Conservation (phyloP, 2,797 vertebrate genomes). For the Schizopygopsis pylzovi region DNA sequence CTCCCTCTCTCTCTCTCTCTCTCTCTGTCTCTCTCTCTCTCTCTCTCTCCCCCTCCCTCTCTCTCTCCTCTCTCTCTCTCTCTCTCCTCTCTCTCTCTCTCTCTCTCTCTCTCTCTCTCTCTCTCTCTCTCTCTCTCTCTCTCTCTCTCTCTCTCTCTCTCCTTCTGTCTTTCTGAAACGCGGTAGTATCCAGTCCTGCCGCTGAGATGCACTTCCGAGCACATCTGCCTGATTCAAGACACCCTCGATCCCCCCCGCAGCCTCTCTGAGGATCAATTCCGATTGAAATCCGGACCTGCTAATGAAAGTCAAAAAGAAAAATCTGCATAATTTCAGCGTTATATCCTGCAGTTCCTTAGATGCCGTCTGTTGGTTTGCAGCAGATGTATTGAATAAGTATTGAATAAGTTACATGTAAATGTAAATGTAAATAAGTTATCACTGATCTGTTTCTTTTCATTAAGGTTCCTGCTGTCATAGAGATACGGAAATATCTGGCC, state of each 20-base stretch:
- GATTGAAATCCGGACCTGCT: slow-evolving; percentile 19
- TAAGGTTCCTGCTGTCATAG: background rate
- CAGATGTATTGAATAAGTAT: slow-evolving; percentile 14
- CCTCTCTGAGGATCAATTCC: background rate
- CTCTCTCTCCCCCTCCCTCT: too few relatives aligned
- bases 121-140: too few relatives aligned
- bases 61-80: too few relatives aligned
- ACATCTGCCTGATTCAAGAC: slow-evolving; percentile 14
- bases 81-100: too few relatives aligned
- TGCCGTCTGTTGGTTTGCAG: background rate
- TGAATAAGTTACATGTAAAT: too few relatives aligned
- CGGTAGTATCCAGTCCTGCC: background rate
- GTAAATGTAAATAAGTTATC: too few relatives aligned
- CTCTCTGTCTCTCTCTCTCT: too few relatives aligned
- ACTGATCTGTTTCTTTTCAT: background rate
- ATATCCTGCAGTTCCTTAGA: too few relatives aligned
- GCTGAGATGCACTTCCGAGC: slow-evolving; percentile 14
- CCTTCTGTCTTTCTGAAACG: slow-evolving; percentile 15
- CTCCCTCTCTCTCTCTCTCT: too few relatives aligned
- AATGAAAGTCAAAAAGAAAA: slow-evolving; percentile 22
- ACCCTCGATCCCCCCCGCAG: slow-evolving; percentile 11
- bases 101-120: too few relatives aligned
- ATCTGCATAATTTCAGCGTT: background rate
- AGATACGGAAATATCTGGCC: background rate
- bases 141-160: slow-evolving; percentile 54